Percentiles rank a stretch among this genome's conserved stretches.
These are phyloP conservation scores for Caerostris extrusa DNA, from an alignment of 1,140 invertebrate species.

Conservation along the genomic window DNA sequence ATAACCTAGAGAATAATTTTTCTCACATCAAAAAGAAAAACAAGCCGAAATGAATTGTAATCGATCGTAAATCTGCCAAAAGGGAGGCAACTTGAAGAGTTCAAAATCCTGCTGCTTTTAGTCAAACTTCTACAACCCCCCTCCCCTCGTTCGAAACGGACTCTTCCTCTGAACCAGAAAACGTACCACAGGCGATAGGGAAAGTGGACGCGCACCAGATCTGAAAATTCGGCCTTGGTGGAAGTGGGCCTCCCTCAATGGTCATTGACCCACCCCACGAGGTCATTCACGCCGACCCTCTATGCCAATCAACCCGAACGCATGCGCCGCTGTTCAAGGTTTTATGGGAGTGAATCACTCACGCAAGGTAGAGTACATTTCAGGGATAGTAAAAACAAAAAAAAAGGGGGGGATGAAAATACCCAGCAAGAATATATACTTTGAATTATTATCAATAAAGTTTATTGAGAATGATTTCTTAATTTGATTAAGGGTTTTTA, in stretches of 20 bases:
- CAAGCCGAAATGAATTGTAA: no score
- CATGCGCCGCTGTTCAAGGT: not conserved
- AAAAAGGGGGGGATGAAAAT: not conserved
- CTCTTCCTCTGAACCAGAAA: constrained; percentile 25
- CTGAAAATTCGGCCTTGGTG: constrained; percentile 2
- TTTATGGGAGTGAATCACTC: constrained; percentile 32
- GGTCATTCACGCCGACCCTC: not conserved
- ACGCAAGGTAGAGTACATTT: not conserved
- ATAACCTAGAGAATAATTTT: no score
- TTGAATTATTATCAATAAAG: not conserved
- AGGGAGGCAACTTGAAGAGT: not conserved
- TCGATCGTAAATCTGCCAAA: not conserved
- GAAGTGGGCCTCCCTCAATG: constrained; percentile 10
- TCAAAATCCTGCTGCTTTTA: not conserved
- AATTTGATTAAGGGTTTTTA: no score
- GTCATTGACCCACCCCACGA: constrained; percentile 39
- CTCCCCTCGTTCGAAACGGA: not conserved
- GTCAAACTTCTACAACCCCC: not conserved
- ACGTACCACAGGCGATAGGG: not conserved
- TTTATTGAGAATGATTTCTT: not conserved
- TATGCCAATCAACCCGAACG: constrained; percentile 30
- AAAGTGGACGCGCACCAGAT: constrained; percentile 1
- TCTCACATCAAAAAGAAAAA: no score
- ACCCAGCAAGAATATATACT: not conserved
- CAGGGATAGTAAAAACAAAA: not conserved